phyloP scores from a whole-genome alignment of 2,888 invertebrate species.

The Rhaphigaster nebulosa region DNA sequence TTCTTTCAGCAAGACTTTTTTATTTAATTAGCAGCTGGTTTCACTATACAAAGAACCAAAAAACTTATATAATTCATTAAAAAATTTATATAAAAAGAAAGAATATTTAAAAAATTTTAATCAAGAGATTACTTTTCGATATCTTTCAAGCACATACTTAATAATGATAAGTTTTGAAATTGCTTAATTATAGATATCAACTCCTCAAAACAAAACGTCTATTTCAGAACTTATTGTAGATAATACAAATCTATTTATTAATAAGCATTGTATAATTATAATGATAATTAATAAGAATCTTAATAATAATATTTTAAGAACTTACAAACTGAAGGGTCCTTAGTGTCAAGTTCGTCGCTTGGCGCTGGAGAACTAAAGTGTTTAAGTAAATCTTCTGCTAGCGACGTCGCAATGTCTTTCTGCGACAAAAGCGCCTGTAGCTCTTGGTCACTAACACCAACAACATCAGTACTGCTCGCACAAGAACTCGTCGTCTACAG shows the following conservation, averaged over 20 bases:
- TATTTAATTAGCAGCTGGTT: too few species aligned
- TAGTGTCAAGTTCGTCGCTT: slow-evolving; percentile 74
- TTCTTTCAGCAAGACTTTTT: too few species aligned
- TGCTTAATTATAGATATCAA: background rate
- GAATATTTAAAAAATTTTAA: too few species aligned
- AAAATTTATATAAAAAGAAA: too few species aligned
- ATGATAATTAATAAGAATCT: background rate
- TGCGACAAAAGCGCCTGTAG: slow-evolving; percentile 80
- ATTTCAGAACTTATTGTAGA: background rate
- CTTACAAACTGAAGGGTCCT: slow-evolving; percentile 65
- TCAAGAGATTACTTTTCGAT: too few species aligned
- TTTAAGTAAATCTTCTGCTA: slow-evolving; percentile 90
- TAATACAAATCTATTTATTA: background rate
- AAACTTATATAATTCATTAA: too few species aligned
- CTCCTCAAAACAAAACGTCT: background rate
- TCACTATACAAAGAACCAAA: too few species aligned
- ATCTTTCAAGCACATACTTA: background rate
- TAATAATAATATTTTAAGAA: background rate
- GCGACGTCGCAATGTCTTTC: slow-evolving; percentile 81
- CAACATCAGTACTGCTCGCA: slow-evolving; percentile 69
- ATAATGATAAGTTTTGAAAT: background rate
- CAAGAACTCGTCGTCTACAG: slow-evolving; percentile 11
- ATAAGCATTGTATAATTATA: background rate
- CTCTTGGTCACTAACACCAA: slow-evolving; percentile 78
- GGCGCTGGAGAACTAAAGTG: slow-evolving; percentile 78